These are phyloP conservation scores for Platanista minor DNA, from an alignment of 2,113 vertebrate species.

Conservation along the genomic window DNA sequence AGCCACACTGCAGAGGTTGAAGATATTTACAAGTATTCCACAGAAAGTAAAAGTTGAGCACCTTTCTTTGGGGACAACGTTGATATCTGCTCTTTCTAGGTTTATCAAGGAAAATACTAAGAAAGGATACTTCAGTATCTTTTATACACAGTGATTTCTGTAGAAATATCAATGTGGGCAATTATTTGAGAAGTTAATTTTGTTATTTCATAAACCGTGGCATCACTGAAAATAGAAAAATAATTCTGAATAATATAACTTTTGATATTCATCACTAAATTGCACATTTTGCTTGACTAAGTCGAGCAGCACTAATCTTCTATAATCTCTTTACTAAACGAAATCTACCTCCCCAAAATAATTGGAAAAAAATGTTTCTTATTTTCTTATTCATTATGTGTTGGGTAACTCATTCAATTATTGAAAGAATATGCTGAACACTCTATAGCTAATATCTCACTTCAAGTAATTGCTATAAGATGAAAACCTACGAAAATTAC, in stretches of 20 bases:
- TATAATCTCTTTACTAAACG: conserved; percentile 23
- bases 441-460: not conserved
- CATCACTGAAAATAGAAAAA: conserved; percentile 4
- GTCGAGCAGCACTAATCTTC: not conserved
- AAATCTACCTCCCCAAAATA: not conserved
- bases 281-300: not conserved
- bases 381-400: conserved; percentile 5
- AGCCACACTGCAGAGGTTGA: not conserved
- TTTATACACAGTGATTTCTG: not conserved
- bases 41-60: not conserved
- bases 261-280: conserved; percentile 1
- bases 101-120: not conserved
- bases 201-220: not conserved
- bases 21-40: not conserved
- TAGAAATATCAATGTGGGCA: not conserved
- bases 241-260: not conserved
- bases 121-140: not conserved
- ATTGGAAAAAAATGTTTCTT: not conserved
- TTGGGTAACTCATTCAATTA: not conserved
- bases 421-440: not conserved
- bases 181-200: not conserved
- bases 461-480: not conserved
- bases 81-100: not conserved
- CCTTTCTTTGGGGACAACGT: not conserved
- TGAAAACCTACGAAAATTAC: not conserved